These are phyloP conservation scores for Pseudorhombus dupliciocellatus DNA, from an alignment of 2,113 vertebrate genomes.

Conservation along the genomic window DNA sequence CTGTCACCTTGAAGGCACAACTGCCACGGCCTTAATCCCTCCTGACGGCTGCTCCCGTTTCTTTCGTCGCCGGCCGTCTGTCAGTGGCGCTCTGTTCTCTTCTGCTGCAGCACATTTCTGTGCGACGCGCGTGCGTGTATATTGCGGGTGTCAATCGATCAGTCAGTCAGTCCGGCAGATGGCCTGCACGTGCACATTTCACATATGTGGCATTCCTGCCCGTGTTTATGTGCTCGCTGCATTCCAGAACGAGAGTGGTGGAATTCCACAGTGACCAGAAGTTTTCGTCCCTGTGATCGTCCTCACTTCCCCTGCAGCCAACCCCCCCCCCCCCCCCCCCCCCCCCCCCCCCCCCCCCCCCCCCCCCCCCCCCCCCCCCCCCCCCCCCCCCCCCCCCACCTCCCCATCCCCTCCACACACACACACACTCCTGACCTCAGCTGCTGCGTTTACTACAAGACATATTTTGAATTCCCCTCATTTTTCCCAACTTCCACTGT, in stretches of 20 bases:
- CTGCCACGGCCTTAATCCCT: not conserved
- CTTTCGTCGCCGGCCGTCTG: conserved; percentile 8
- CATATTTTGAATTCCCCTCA: not conserved
- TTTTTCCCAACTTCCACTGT: not conserved
- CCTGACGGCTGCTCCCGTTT: not conserved
- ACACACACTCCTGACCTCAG: not conserved
- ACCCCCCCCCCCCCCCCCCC: no score
- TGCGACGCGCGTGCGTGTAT: no score
- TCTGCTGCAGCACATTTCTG: conserved; percentile 34
- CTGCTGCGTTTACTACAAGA: not conserved
- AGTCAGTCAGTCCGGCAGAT: not conserved
- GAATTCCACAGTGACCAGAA: conserved; percentile 12
- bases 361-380: no score
- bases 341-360: no score
- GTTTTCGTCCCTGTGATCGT: conserved; percentile 6
- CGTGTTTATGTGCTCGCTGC: not conserved
- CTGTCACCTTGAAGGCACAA: not conserved
- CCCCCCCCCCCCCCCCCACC: no score
- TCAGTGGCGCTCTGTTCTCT: conserved; percentile 1
- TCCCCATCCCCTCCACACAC: not conserved
- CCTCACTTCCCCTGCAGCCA: not conserved
- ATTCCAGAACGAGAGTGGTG: conserved; percentile 7
- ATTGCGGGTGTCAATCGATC: not conserved
- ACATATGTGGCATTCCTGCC: conserved; percentile 26
- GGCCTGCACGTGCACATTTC: not conserved